Evolutionary conservation across 2,888 invertebrate genomes (phyloP).

Genomic region (Chloroclysta siterata): DNA sequence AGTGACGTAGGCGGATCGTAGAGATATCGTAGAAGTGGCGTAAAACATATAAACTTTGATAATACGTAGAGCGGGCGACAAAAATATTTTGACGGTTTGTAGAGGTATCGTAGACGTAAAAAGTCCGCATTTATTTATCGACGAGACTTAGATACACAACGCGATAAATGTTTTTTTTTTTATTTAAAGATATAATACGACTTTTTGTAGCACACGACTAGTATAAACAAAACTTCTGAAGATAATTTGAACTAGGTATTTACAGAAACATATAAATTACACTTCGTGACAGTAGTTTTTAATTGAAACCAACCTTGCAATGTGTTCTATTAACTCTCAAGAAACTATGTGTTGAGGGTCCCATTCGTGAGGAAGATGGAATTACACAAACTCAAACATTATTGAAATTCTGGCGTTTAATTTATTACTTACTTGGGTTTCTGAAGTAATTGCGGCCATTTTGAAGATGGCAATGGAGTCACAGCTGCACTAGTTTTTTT

Average conservation of each 20-base stretch:
- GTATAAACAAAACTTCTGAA: slow-evolving; percentile 3
- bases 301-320: slow-evolving; percentile 33
- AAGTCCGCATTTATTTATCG: too few species aligned
- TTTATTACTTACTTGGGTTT: slow-evolving; percentile 34
- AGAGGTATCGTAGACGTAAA: background rate
- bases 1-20: slow-evolving; percentile 3
- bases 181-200: too few species aligned
- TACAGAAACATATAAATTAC: slow-evolving; percentile 15
- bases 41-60: too few species aligned
- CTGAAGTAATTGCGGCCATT: background rate
- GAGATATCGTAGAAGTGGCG: background rate
- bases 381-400: slow-evolving; percentile 42
- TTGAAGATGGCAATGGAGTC: background rate
- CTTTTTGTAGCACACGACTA: background rate
- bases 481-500: background rate
- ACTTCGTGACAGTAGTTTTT: slow-evolving; percentile 21
- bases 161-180: too few species aligned
- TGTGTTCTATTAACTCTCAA: slow-evolving; percentile 36
- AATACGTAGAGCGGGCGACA: too few species aligned
- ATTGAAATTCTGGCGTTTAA: slow-evolving; percentile 41
- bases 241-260: slow-evolving; percentile 6
- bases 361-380: slow-evolving; percentile 38
- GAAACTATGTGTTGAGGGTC: slow-evolving; percentile 41
- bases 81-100: too few species aligned
- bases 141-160: too few species aligned